Conservation (phyloP, 2,888 invertebrate species). For the Limnephilus lunatus region DNA sequence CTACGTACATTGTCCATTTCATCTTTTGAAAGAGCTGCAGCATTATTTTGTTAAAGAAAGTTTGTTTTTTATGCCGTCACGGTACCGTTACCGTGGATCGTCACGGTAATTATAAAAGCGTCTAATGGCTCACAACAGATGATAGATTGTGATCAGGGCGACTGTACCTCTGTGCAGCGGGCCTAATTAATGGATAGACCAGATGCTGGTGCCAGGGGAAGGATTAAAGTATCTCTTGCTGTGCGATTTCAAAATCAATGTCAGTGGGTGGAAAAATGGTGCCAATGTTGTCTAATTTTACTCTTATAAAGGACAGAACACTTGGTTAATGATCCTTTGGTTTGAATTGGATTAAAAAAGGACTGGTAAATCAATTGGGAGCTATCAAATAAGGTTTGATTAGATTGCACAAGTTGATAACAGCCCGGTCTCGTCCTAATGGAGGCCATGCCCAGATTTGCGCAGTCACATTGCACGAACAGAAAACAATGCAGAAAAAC, state of each 20-base stretch:
- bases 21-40: too few relatives aligned
- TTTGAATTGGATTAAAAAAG: background rate
- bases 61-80: too few relatives aligned
- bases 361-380: background rate
- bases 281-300: background rate
- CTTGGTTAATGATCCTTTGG: background rate
- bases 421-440: background rate
- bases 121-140: background rate
- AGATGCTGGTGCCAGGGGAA: background rate
- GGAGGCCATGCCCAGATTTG: background rate
- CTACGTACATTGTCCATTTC: too few relatives aligned
- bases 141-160: background rate
- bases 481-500: background rate
- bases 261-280: background rate
- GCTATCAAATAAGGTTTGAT: background rate
- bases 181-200: background rate
- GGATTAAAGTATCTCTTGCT: background rate
- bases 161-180: background rate
- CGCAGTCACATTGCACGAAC: background rate
- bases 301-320: background rate
- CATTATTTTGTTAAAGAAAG: too few relatives aligned
- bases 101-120: too few relatives aligned
- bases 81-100: too few relatives aligned
- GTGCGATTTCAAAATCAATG: background rate
- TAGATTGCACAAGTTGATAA: background rate